Evolutionary conservation across 2,888 invertebrate genomes (phyloP), one percentile per base, ranked within the genome.

Genomic region (Morpho helenor): DNA sequence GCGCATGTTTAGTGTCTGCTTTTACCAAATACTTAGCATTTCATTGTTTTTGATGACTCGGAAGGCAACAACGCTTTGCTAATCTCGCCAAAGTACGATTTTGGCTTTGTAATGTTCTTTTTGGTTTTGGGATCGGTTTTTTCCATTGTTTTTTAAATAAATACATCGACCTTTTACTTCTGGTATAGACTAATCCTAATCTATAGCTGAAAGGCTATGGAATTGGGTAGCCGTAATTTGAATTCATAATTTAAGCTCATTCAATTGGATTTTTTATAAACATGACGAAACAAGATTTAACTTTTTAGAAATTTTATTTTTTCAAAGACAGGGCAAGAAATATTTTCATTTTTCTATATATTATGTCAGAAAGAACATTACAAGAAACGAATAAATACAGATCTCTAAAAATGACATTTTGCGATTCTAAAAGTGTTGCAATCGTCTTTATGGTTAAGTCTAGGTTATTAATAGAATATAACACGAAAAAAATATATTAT

Each of bases 391-490:
- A 66, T 64, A 69, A 62, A 69, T 71, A 75, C 77, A 81, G 88
- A 88, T 89, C 88, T 89, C 88, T 83, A 71, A 69, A 72, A 75
- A 77, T 79, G 82, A 87, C 84, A 84, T 75, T 73, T 86, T 88
- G 88, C 86, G 75, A 84, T 81, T 79, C 70, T 81, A 64, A 76
- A 84, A 84, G 84, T 86, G 82, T 83, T 87, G 87, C 87, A 86
- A 85, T 79, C 80, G 85, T 87, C 79, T 75, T 39, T 79, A 78
- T 76, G 69, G 61, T 77, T 87, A 88, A 87, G 82, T 74, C 76
- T 88, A 88, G 87, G 74, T 77, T 79, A 79, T 70, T n/a, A 76
- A 69, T 82, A 87, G 84, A 65, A 79, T 81, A 78, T 77, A 80
- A 84, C 80, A 80, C 76, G 77, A 80, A 82, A 76, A 79, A 68